Base-by-base conservation (phyloP, 1,140 invertebrate species). In the Hyphantria cunea region DNA sequence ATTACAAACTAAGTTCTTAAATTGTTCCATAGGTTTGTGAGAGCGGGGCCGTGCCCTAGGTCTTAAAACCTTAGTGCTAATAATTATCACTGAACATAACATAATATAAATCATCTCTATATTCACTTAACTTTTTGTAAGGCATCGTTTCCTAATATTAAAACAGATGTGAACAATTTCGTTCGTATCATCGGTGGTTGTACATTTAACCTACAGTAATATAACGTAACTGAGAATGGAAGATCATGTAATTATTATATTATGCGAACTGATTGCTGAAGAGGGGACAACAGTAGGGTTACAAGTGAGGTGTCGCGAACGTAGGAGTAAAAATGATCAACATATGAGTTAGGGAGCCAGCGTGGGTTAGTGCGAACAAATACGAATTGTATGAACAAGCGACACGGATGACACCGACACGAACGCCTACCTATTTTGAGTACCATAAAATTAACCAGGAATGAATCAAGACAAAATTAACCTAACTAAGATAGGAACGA, bases 1-100 rank as follows among this genome's bases (percentile, higher is more conserved):
- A 86, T 90, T 90, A 90, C 80, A 89, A 90, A 90, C 86, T 90
- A 90, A 90, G 82, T 87, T 87, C 72, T 86, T 82, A 84, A 79
- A 88, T 89, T 86, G 88, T 90, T 90, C 86, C 86, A 76, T 84
- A 84, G 73, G 75, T 84, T 81, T 79, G 77, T 82, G 85, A 73
- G 76, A 76, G 70, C 61, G 74, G 81, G 80, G 63, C 66, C 70
- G 66, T 64, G 72, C 80, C 82, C 78, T 39, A 39, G 9, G 62
- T 72, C 60, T 74, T 77, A 78, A 82, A 76, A 82, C 84, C 86
- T 88, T 89, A 90, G 78, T 86, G 86, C 86, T 89, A 89, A 81
- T 81, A 54, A 73, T 71, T 86, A 90, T 90, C 82, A 89, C 84
- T 86, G 82, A 89, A 87, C 84, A 77, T 84, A 89, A 90, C 85